phyloP scores from a whole-genome alignment of 2,797 vertebrate genomes.

The Taeniopygia guttata region DNA sequence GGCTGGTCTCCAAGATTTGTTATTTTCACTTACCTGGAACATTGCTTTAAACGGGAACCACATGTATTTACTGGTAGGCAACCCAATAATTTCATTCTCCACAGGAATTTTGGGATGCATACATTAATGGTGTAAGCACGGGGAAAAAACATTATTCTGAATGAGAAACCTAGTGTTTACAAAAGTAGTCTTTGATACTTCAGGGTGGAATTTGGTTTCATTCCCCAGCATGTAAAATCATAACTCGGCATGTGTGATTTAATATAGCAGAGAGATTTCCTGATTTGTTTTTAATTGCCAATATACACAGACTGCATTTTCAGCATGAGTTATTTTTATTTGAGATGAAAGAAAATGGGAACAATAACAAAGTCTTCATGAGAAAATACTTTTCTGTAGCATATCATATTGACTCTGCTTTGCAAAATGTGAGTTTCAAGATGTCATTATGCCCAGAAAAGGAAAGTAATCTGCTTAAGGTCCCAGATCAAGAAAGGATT shows the following conservation, averaged over 20 bases:
- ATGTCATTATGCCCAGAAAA: background rate
- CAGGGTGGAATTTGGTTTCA: constrained; percentile 27
- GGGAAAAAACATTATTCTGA: background rate
- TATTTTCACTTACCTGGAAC: constrained; percentile 32
- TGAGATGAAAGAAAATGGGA: constrained; percentile 46
- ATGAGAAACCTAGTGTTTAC: background rate
- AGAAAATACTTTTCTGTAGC: constrained; percentile 28
- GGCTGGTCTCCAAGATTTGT: background rate
- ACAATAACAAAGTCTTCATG: constrained; percentile 27
- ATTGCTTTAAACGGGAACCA: background rate
- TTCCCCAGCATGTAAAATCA: constrained; percentile 31
- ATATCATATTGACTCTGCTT: background rate
- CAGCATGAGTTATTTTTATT: constrained; percentile 57
- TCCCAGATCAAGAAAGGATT: background rate
- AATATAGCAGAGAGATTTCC: constrained; percentile 52
- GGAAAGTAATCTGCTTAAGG: background rate
- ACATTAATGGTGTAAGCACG: background rate
- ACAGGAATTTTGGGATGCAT: constrained; percentile 2
- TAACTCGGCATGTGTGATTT: constrained; percentile 47
- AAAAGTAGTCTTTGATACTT: background rate
- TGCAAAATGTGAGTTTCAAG: constrained; percentile 16
- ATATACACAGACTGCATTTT: constrained; percentile 34
- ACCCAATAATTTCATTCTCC: constrained; percentile 13
- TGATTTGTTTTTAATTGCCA: constrained; percentile 61
- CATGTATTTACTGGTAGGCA: background rate